A percentile compares a stretch with the other conserved stretches of the same genome.
Conservation (phyloP, 2,113 vertebrate genomes). For the Gambusia affinis region DNA sequence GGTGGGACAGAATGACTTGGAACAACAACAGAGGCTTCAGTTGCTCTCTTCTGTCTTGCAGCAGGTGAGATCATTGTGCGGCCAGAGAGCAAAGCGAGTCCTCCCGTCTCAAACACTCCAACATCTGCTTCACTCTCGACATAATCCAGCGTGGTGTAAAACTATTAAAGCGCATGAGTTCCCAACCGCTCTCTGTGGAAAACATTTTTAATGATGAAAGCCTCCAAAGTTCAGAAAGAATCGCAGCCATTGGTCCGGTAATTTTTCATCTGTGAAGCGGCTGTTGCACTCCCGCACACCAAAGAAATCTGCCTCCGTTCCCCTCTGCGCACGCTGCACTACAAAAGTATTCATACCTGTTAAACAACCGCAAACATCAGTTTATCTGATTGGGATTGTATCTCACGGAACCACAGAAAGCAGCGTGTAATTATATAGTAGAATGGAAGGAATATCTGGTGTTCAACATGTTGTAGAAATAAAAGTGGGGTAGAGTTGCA, state of each 20-base stretch:
- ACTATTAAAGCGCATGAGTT: background rate
- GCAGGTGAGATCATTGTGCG: constrained; percentile 80
- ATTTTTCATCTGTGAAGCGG: background rate
- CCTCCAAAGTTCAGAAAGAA: constrained; percentile 18
- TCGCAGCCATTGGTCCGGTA: background rate
- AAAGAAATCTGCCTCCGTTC: background rate
- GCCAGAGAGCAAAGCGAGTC: constrained; percentile 12
- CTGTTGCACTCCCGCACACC: background rate
- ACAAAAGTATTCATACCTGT: background rate
- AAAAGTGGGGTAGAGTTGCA: no score
- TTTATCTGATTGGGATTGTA: no score
- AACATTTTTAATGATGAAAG: background rate
- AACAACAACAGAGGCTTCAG: constrained; percentile 83
- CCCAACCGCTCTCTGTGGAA: background rate
- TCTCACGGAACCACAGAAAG: no score
- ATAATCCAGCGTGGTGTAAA: background rate
- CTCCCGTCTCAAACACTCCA: background rate
- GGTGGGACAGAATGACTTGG: constrained; percentile 79
- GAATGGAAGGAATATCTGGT: no score
- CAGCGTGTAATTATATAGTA: no score
- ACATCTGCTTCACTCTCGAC: background rate
- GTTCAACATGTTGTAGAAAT: no score
- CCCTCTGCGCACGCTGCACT: background rate
- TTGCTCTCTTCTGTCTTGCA: constrained; percentile 85
- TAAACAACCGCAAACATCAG: background rate